Base-by-base conservation (phyloP, 1,140 invertebrate species). In the Caenorhabditis tropicalis region DNA sequence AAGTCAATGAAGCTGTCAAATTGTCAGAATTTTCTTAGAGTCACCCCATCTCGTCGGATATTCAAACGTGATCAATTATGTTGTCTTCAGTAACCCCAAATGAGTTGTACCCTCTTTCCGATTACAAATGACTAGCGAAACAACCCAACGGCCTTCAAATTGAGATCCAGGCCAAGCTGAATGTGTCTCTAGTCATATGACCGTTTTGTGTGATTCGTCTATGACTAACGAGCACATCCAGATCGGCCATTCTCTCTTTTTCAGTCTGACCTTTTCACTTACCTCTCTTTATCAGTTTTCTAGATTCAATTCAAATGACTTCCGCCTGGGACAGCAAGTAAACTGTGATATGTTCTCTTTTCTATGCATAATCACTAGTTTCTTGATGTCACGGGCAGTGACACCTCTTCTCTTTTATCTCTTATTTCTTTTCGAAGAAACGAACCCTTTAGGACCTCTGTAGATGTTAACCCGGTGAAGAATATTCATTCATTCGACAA, bases 111-210 rank as follows among this genome's bases (percentile, higher is more conserved):
- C 19, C n/a, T 29, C 53, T 58, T n/a, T 58, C n/a, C 10, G n/a
- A 58, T 10, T 10, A 16, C 27, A 16, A 6, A 0, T 10, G 33
- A 74, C 65, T 21, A 46, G 19, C 21, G 65, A 74, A 39, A 46
- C 39, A 74, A 4, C 53, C 15, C 48, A 51, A 16, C 19, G 48
- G 21, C 53, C 53, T 27, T 24, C 53, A 56, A 56, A 7, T n/a
- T 51, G 79, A 51, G 49, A 51, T 36, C 27, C 46, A 81, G 49
- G 81, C 81, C 81, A 82, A 82, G 82, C 82, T 82, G 82, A 82
- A 82, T 82, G 82, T 82, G 82, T 82, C 79, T 81, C 79, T 81
- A 81, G 79, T 81, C 79, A 81, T 81, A 81, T 53, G 79, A 36
- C 19, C 48, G 19, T 31, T 81, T 10, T 31, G 3, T 81, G 51